Conservation (phyloP, 2,888 invertebrate species). For the Megastigmus dorsalis region DNA sequence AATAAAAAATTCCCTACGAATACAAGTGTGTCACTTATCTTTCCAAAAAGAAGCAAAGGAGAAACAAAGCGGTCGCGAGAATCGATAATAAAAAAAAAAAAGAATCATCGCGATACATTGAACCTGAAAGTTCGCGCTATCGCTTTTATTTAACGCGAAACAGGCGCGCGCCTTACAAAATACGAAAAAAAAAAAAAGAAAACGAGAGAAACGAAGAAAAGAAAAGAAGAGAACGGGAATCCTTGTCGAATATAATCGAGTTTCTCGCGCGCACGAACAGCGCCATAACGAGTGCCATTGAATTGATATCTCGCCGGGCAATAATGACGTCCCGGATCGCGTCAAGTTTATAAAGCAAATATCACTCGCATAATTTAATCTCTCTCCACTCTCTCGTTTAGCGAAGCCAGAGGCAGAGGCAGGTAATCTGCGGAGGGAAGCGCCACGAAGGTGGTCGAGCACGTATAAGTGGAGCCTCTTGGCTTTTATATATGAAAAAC, state of each 20-base stretch:
- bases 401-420: not conserved
- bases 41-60: too few relatives aligned
- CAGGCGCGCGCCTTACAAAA: not conserved
- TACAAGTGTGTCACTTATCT: too few relatives aligned
- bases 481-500: constrained; percentile 65
- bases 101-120: too few relatives aligned
- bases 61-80: too few relatives aligned
- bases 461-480: constrained; percentile 21
- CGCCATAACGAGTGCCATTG: constrained; percentile 28
- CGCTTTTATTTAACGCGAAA: not conserved
- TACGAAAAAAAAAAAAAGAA: not conserved
- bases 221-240: not conserved
- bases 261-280: not conserved
- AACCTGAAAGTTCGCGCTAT: not conserved
- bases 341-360: constrained; percentile 46
- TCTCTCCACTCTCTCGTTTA: too few relatives aligned
- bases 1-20: too few relatives aligned
- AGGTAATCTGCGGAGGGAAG: constrained; percentile 43
- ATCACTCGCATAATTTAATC: constrained; percentile 36
- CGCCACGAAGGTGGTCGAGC: constrained; percentile 38
- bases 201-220: not conserved
- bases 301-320: constrained; percentile 24
- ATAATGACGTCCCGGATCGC: constrained; percentile 12
- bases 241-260: constrained; percentile 10
- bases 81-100: too few relatives aligned